Conservation (phyloP, 2,113 vertebrate species). For the Stigmatopora nigra region DNA sequence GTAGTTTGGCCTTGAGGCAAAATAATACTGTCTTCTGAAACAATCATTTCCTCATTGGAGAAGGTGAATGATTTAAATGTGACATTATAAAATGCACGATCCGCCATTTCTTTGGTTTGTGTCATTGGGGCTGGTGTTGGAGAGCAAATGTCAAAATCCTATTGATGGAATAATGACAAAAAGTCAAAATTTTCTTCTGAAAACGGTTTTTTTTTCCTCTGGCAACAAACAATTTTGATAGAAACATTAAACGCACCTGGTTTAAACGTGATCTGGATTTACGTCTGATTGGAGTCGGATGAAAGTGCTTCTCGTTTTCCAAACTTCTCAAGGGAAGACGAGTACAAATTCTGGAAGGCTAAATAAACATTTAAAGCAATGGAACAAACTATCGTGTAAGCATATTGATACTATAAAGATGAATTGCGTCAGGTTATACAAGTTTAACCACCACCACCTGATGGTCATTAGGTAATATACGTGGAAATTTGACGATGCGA, state of each 20-base stretch:
- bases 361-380: neutral
- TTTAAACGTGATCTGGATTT: conserved; percentile 35
- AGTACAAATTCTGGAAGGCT: conserved; percentile 37
- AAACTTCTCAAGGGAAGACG: conserved; percentile 57
- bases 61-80: conserved; percentile 56
- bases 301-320: conserved; percentile 42
- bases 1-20: conserved; percentile 27
- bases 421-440: no score
- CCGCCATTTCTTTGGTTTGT: conserved; percentile 3
- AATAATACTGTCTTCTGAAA: conserved; percentile 39
- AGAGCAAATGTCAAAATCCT: conserved; percentile 13
- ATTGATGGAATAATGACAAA: conserved; percentile 5
- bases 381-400: neutral
- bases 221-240: neutral
- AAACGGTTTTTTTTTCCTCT: no score
- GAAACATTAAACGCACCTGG: conserved; percentile 23
- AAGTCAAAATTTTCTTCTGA: no score
- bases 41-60: conserved; percentile 45
- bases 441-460: no score
- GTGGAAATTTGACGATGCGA: neutral
- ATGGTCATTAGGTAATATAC: no score
- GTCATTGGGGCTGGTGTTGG: conserved; percentile 10
- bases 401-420: no score
- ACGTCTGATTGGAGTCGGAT: conserved; percentile 18
- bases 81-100: conserved; percentile 34